Base-by-base conservation (phyloP, 2,888 invertebrate species). In the Clanis bilineata region DNA sequence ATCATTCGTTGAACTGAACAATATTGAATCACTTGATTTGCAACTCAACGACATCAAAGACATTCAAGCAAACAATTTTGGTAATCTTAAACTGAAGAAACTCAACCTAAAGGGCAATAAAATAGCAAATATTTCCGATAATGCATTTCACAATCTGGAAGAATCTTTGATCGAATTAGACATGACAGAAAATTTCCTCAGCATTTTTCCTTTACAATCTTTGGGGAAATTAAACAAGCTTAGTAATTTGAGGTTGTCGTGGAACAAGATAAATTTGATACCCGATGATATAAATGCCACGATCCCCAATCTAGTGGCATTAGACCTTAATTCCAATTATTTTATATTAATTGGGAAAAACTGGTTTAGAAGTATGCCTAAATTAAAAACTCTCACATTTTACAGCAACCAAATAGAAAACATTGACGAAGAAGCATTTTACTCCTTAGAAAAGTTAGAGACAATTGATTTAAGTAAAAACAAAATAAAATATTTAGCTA, bases 381-480 rank as follows among this genome's bases (percentile, higher is more conserved):
- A 95, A 73, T 84, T 98, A 63, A 95, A 95, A 75, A 96, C 95
- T 0, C 91, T 98, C 59, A 96, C 97, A 4, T 93, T 98, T 68
- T 97, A 97, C 85, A 96, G 96, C 78, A 98, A 98, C 82, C 94
- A 95, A 59, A 96, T 98, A 57, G 95, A 96, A 74, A 89, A 93
- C 61, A 94, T 98, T 39, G 95, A 96, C 66, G 95, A 95, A 71
- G 94, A 96, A 76, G 95, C 96, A 12, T 98, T 98, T 84, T 90
- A 93, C 66, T 94, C 95, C 6, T 89, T 98, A 64, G 93, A 90
- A 58, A 94, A 95, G 71, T 90, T 98, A 59, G 96, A 97, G 88
- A 96, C 96, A 9, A 92, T 98, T 65, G 97, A 97, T 83, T 93
- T 98, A 76, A 97, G 97, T 77, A 96, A 96, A 83, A 98, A 98